A percentile compares a stretch with the other conserved stretches of the same genome.
These are phyloP conservation scores for Molorchus minor DNA, from an alignment of 2,888 invertebrate genomes.

Conservation along the genomic window DNA sequence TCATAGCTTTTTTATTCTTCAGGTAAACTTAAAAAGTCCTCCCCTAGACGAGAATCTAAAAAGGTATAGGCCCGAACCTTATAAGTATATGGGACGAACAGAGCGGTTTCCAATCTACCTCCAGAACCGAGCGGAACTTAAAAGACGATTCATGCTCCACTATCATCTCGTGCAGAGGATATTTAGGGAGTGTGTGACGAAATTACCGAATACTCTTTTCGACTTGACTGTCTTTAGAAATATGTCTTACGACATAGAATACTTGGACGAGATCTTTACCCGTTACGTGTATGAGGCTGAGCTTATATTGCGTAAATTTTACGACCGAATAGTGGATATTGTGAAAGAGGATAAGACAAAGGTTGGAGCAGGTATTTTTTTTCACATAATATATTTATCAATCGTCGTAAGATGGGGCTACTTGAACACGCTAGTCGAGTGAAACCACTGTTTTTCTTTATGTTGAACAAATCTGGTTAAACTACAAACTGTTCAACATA, in stretches of 20 bases:
- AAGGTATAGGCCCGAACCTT: conserved; percentile 64
- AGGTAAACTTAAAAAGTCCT: conserved; percentile 67
- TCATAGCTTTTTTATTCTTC: background rate
- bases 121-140: conserved; percentile 66
- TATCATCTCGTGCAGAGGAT: conserved; percentile 72
- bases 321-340: conserved; percentile 44
- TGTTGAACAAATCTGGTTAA: no score
- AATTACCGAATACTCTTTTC: conserved; percentile 67
- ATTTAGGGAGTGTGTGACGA: conserved; percentile 65
- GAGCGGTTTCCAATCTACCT: conserved; percentile 69
- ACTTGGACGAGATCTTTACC: conserved; percentile 46
- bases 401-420: no score
- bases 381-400: background rate
- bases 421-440: no score
- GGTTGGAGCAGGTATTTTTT: conserved; percentile 11
- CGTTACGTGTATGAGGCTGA: conserved; percentile 45
- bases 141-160: conserved; percentile 68
- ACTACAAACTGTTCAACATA: no score
- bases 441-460: no score
- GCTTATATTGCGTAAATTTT: conserved; percentile 46
- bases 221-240: conserved; percentile 49
- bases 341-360: conserved; percentile 45
- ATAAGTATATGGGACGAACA: conserved; percentile 72
- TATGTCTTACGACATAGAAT: conserved; percentile 46
- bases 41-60: conserved; percentile 67